Evolutionary conservation across 2,113 vertebrate genomes (phyloP).

Genomic region (Calyptommatus sinebrachiatus): DNA sequence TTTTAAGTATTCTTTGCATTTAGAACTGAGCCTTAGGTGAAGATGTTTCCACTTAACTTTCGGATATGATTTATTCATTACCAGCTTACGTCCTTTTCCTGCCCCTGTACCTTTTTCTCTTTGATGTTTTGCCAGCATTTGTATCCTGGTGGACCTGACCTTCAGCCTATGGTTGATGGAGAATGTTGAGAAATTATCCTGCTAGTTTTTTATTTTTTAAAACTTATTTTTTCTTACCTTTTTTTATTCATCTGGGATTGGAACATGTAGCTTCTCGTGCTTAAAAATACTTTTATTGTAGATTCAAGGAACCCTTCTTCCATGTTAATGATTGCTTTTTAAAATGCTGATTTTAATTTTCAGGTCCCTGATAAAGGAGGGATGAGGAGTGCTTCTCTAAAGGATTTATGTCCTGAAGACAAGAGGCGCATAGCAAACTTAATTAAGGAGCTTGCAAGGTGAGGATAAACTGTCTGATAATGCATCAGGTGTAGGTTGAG

Average conservation of each 20-base stretch:
- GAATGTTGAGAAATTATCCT: constrained; percentile 36
- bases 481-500: constrained; percentile 42
- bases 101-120: too few relatives aligned
- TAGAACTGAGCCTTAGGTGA: too few relatives aligned
- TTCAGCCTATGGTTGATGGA: background rate
- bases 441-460: constrained; percentile 96
- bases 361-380: constrained; percentile 72
- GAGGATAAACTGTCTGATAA: constrained; percentile 58
- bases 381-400: constrained; percentile 81
- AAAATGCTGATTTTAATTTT: constrained; percentile 58
- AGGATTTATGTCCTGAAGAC: constrained; percentile 96
- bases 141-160: background rate
- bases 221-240: constrained; percentile 9
- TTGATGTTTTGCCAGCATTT: background rate
- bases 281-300: constrained; percentile 44
- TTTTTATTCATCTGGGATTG: constrained; percentile 40
- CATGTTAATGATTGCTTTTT: constrained; percentile 50
- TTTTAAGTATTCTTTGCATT: too few relatives aligned
- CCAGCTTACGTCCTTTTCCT: too few relatives aligned
- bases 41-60: too few relatives aligned
- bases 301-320: constrained; percentile 51
- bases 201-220: constrained; percentile 15
- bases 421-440: constrained; percentile 95
- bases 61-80: too few relatives aligned
- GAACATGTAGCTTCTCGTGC: constrained; percentile 33